Evolutionary conservation across 2,797 vertebrate species (phyloP), one percentile per base, ranked within the genome.

Genomic region (Betta splendens): DNA sequence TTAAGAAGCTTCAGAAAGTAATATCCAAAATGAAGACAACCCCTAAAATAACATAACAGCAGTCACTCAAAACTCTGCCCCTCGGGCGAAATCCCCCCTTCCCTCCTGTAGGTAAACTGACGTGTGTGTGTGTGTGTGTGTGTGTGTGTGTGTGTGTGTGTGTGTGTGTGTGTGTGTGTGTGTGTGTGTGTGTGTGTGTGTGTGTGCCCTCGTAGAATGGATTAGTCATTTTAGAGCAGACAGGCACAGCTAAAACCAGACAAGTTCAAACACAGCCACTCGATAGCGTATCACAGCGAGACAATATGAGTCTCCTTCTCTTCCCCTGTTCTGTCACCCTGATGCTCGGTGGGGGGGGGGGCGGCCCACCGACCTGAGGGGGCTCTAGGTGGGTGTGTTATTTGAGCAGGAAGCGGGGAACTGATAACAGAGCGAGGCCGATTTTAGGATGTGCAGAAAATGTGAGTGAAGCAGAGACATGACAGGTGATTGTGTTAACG

Each of bases 211-310:
- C 57, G 68, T 52, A 75, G 77, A 87, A 89, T 83, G 69, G 84
- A 87, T 90, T 87, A 88, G 83, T 89, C 85, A 89, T 87, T 87
- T 74, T 53, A 85, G 58, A 71, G 61, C 77, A 84, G 80, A 79
- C 77, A 65, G 70, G 63, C 55, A 35, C 43, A 71, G 62, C 74
- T 81, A 39, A 64, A 64, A 47, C 55, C 81, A 83, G 84, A 85
- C 88, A 87, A 82, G 88, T 87, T 87, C 72, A 89, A 89, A 90
- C 89, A 89, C 53, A 75, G 18, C 49, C 29, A 17, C 52, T 44
- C 2, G 10, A 9, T 60, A 64, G 38, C 47, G 3, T 71, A 77
- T 85, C 61, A 25, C 73, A 55, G 62, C 53, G 69, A 87, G 79
- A 87, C 82, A 81, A 84, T 78, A 78, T 77, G 65, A 71, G 55